Percentiles rank a stretch among this genome's conserved stretches.
Evolutionary conservation across 1,140 invertebrate species (phyloP).

Genomic region (Piezodorus guildinii): DNA sequence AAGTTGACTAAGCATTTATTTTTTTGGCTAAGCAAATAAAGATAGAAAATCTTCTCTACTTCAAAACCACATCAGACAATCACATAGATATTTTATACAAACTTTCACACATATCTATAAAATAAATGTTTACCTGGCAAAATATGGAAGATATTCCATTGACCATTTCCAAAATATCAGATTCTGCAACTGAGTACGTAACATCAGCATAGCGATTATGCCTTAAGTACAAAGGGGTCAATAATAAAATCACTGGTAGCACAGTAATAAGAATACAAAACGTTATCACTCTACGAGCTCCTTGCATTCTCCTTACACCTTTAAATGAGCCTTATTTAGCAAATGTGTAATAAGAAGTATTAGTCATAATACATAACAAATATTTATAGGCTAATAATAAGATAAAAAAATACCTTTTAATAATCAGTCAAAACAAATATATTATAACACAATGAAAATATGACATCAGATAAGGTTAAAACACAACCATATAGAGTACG

Average conservation of each 20-base stretch:
- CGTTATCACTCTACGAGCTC: conserved; percentile 54
- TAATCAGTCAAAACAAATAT: neutral
- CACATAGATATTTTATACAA: neutral
- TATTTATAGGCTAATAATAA: neutral
- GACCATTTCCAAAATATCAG: conserved; percentile 64
- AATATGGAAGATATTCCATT: conserved; percentile 67
- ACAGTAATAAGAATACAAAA: conserved; percentile 62
- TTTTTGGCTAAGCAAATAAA: no score
- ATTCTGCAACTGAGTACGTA: conserved; percentile 60
- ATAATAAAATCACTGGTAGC: conserved; percentile 55
- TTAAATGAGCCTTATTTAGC: neutral
- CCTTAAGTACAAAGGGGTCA: conserved; percentile 60
- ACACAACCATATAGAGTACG: neutral
- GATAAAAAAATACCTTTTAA: neutral
- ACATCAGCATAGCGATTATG: conserved; percentile 61
- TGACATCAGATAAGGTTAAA: neutral
- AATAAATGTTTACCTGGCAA: conserved; percentile 41
- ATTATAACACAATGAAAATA: neutral
- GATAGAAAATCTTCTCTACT: no score
- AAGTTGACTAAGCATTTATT: no score
- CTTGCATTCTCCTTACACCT: conserved; percentile 49
- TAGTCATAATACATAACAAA: neutral
- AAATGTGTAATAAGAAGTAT: neutral
- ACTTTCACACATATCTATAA: no score
- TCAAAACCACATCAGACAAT: neutral